These are phyloP conservation scores for Acleris literana DNA, from an alignment of 2,888 invertebrate genomes.

Conservation along the genomic window DNA sequence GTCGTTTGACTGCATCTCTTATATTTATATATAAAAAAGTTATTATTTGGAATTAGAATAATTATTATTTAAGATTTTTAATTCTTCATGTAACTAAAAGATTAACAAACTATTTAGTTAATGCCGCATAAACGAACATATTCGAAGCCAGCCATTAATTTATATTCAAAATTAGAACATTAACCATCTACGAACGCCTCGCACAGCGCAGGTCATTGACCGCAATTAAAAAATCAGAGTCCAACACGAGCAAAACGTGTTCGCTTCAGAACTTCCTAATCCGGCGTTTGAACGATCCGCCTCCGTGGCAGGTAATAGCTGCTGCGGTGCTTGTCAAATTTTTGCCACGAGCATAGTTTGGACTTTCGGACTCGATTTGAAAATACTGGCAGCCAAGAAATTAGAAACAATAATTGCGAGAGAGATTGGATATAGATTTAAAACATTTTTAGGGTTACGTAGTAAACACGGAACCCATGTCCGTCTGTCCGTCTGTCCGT, in stretches of 20 bases:
- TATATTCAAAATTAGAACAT: neutral
- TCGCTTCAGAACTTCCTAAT: constrained; percentile 12
- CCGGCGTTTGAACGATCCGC: constrained; percentile 16
- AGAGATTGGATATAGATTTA: neutral
- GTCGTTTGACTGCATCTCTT: too few relatives aligned
- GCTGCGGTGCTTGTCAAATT: constrained; percentile 11
- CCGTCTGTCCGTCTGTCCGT: too few relatives aligned
- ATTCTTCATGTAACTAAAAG: too few relatives aligned
- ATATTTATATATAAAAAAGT: too few relatives aligned
- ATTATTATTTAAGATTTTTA: too few relatives aligned
- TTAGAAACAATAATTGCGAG: neutral
- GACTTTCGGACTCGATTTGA: neutral
- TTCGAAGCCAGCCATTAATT: too few relatives aligned
- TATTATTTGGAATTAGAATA: too few relatives aligned
- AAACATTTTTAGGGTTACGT: neutral
- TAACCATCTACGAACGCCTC: neutral
- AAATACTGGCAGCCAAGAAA: constrained; percentile 8
- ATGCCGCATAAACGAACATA: too few relatives aligned
- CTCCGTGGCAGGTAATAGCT: constrained; percentile 15
- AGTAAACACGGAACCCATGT: too few relatives aligned
- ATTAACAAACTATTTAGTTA: too few relatives aligned
- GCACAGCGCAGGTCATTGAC: constrained; percentile 1
- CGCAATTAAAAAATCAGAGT: constrained; percentile 17
- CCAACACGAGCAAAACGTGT: constrained; percentile 9
- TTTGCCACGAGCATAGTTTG: constrained; percentile 3